Evolutionary conservation across 2,888 invertebrate species (phyloP).

Genomic region (Charanyca ferruginea): DNA sequence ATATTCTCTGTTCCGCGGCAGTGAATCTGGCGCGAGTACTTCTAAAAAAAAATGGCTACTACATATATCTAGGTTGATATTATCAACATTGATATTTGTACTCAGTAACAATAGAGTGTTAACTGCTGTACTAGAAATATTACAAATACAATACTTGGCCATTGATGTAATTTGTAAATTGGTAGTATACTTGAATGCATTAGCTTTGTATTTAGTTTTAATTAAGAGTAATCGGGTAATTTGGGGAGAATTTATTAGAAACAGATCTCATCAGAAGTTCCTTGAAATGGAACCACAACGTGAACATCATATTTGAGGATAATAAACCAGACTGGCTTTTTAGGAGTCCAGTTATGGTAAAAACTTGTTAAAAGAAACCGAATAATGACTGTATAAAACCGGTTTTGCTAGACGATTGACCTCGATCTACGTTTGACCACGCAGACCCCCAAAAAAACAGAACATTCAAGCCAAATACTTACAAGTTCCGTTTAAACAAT

Average conservation of each 20-base stretch:
- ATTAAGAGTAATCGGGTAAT: constrained; percentile 17
- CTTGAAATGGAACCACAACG: background rate
- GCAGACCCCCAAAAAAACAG: too few species aligned
- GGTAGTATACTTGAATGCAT: constrained; percentile 7
- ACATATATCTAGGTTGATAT: too few species aligned
- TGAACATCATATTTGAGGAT: background rate
- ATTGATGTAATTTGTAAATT: constrained; percentile 1
- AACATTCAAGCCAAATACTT: too few species aligned
- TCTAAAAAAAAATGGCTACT: constrained; percentile 17
- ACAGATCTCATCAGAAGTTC: background rate
- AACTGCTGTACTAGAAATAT: background rate
- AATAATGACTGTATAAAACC: background rate
- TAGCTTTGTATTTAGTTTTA: constrained; percentile 20
- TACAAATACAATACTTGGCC: background rate
- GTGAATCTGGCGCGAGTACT: background rate
- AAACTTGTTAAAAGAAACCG: background rate
- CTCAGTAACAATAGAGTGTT: constrained; percentile 8
- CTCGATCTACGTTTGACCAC: too few species aligned
- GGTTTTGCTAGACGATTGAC: background rate
- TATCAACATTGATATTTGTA: constrained; percentile 27
- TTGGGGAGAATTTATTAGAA: constrained; percentile 25
- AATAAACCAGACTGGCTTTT: background rate
- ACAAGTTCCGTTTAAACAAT: too few species aligned
- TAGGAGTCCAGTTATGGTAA: background rate
- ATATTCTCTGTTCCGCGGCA: background rate